Base-by-base conservation (phyloP, 2,113 vertebrate species). In the Actenoides hombroni region DNA sequence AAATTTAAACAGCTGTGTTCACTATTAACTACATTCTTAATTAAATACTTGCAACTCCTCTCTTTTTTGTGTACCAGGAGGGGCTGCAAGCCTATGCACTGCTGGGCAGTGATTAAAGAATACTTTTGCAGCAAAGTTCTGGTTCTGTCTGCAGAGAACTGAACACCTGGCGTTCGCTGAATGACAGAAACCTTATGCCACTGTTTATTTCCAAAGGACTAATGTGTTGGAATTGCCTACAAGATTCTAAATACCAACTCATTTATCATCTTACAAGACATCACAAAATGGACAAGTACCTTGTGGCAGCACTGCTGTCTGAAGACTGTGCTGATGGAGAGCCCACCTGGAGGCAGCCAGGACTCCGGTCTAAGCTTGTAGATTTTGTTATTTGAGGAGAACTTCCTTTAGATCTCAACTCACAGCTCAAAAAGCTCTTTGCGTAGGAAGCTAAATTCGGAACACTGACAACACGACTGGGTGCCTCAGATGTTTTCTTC, bases 381-480 rank as follows among this genome's bases (percentile, higher is more conserved):
- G 98, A 98, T 88, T 98, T 98, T 28, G 96, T 97, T 67, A 98
- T 95, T 6, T 97, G 98, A 76, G 98, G 93, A 93, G 97, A 83
- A 67, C 69, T 96, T 96, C 97, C 96, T 94, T 97, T 98, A 24
- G 98, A 95, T 95, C 93, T 98, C 94, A 96, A 91, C 51, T 98
- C 98, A 14, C 98, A 98, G 15, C 96, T 98, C 95, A 98, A 95
- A 85, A 99, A 98, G 95, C 96, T 98, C 97, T 98, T 99, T 35
- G 99, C 99, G 0, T 98, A 98, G 76, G 98, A 97, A 83, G 98
- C 97, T 40, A 98, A 97, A 94, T 98, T 98, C 3, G 99, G 98
- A 93, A 98, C 98, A 39, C 98, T 99, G 97, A 98, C 98, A 96
- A 98, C 98, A 20, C 98, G 98, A 87, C 98, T 98, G 86, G 98